phyloP scores from a whole-genome alignment of 2,113 vertebrate species.

The Sceloporus tristichus region DNA sequence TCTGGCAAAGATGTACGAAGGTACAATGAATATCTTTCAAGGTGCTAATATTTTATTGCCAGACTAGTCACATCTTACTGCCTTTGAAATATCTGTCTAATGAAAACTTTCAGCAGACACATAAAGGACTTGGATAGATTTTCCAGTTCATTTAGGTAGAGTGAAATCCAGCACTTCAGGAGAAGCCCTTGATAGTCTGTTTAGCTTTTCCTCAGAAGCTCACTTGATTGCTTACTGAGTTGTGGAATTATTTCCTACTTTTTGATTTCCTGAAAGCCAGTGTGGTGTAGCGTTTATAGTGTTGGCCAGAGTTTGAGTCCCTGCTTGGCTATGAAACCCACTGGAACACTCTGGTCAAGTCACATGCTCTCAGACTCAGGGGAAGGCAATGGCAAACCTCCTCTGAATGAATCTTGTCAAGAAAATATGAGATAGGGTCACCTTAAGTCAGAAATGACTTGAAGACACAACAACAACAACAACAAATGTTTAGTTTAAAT shows the following conservation, averaged over 20 bases:
- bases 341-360: too few relatives aligned
- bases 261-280: background rate
- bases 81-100: conserved; percentile 53
- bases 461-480: too few relatives aligned
- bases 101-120: conserved; percentile 63
- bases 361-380: too few relatives aligned
- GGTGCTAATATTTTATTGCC: conserved; percentile 69
- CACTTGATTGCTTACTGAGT: background rate
- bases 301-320: too few relatives aligned
- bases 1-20: conserved; percentile 62
- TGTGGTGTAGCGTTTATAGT: background rate
- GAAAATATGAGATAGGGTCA: too few relatives aligned
- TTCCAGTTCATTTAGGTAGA: background rate
- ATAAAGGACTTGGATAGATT: background rate
- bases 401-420: too few relatives aligned
- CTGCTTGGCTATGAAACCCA: too few relatives aligned
- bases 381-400: too few relatives aligned
- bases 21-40: conserved; percentile 57
- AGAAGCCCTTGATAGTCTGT: background rate
- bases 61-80: conserved; percentile 67
- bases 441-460: too few relatives aligned
- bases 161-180: background rate
- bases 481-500: too few relatives aligned
- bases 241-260: background rate
- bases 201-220: background rate